Evolutionary conservation across 2,888 invertebrate genomes (phyloP).

Genomic region (Limnephilus marmoratus): DNA sequence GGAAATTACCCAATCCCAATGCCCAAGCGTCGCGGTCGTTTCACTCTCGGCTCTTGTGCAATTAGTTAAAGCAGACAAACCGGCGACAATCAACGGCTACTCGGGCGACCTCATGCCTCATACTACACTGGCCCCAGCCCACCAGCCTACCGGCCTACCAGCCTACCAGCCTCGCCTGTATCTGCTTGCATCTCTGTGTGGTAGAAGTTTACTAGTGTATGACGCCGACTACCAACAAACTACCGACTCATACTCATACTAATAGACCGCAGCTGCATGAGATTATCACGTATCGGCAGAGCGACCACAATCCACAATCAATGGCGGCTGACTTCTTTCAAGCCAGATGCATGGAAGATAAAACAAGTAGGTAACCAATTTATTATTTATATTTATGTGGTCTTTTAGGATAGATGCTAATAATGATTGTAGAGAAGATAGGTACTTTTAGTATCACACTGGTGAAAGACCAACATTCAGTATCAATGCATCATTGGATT

Average conservation of each 20-base stretch:
- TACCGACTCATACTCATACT: background rate
- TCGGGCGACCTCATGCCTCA: background rate
- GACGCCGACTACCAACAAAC: background rate
- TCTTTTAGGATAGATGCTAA: too few relatives aligned
- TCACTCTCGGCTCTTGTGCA: slow-evolving; percentile 6
- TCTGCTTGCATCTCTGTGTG: too few relatives aligned
- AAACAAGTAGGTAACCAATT: background rate
- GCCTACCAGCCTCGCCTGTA: background rate
- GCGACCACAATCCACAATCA: background rate
- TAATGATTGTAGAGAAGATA: too few relatives aligned
- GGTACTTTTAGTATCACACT: too few relatives aligned
- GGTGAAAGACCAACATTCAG: too few relatives aligned
- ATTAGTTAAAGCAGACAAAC: slow-evolving; percentile 37
- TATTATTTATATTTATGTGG: background rate
- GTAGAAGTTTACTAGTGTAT: background rate
- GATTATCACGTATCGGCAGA: slow-evolving; percentile 1
- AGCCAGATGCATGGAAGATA: background rate
- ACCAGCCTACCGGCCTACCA: background rate
- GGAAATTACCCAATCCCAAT: slow-evolving; percentile 11
- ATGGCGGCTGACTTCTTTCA: background rate
- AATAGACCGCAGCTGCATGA: slow-evolving; percentile 7
- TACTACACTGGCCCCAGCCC: background rate
- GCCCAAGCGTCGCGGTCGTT: background rate
- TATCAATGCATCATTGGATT: too few relatives aligned
- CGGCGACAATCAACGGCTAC: slow-evolving; percentile 28